Conservation (phyloP, 2,113 vertebrate species). For the Climacteris rufus region DNA sequence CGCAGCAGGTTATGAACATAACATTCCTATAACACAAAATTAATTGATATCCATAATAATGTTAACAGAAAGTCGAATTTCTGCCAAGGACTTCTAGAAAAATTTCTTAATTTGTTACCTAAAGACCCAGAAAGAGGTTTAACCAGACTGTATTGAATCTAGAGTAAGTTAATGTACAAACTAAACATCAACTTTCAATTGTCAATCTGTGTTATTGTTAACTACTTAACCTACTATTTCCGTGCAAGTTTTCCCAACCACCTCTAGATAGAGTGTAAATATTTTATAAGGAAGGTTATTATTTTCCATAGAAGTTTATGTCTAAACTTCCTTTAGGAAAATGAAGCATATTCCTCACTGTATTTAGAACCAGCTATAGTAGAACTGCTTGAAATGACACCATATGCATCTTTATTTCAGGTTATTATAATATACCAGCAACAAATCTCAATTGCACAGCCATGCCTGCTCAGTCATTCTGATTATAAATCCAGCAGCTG, state of each 20-base stretch:
- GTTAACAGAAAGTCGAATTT: neutral
- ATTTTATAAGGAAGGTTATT: neutral
- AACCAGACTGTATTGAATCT: neutral
- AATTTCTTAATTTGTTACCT: neutral
- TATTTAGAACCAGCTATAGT: neutral
- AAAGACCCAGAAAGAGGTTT: neutral
- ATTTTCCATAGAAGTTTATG: neutral
- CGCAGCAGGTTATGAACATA: constrained; percentile 92
- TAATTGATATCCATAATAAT: neutral
- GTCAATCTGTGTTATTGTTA: neutral
- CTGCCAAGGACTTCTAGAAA: neutral
- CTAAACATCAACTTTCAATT: neutral
- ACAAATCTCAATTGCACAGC: neutral
- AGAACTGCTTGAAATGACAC: neutral
- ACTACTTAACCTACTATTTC: neutral
- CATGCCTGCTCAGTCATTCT: neutral
- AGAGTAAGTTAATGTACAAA: neutral
- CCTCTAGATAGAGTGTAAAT: neutral
- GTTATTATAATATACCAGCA: neutral
- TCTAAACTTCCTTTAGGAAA: neutral
- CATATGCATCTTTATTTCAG: neutral
- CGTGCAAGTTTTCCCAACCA: neutral
- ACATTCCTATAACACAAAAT: constrained; percentile 82
- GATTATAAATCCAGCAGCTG: neutral
- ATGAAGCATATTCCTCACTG: neutral